phyloP scores from a whole-genome alignment of 2,797 vertebrate genomes.

The Myotis pilosus region DNA sequence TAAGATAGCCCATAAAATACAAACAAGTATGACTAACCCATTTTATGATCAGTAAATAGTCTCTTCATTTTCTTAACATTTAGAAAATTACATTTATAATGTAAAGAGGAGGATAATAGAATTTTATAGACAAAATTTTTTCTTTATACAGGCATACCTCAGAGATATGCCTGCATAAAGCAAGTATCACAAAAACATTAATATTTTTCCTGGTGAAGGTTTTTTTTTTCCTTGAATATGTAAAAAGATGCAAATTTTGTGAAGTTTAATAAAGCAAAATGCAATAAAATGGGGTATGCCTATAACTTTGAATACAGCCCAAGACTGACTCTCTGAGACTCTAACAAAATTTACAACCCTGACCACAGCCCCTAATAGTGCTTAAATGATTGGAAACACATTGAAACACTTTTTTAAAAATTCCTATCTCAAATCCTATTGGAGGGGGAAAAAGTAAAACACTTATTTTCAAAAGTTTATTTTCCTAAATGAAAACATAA shows the following conservation, averaged over 20 bases:
- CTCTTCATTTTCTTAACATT: not conserved
- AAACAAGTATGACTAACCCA: not conserved
- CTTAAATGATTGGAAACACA: slow-evolving; percentile 25
- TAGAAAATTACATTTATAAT: not conserved
- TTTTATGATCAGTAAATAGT: not conserved
- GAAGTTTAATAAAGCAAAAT: not conserved
- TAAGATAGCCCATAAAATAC: not conserved
- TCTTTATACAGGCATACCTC: not conserved
- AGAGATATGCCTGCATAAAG: not conserved
- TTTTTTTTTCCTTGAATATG: not conserved
- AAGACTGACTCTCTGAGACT: not conserved
- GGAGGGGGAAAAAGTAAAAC: not conserved
- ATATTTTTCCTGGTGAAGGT: not conserved
- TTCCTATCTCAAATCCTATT: slow-evolving; percentile 61
- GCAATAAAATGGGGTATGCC: not conserved
- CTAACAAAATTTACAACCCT: not conserved
- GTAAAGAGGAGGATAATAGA: not conserved
- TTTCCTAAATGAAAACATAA: slow-evolving; percentile 75
- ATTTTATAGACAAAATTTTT: not conserved
- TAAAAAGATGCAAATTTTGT: not conserved
- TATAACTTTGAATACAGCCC: not conserved
- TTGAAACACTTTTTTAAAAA: slow-evolving; percentile 28
- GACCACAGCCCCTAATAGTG: not conserved
- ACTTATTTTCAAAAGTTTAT: slow-evolving; percentile 66
- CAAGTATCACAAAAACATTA: not conserved